Base-by-base conservation (phyloP, 2,888 invertebrate species). In the Andrena bicolor region DNA sequence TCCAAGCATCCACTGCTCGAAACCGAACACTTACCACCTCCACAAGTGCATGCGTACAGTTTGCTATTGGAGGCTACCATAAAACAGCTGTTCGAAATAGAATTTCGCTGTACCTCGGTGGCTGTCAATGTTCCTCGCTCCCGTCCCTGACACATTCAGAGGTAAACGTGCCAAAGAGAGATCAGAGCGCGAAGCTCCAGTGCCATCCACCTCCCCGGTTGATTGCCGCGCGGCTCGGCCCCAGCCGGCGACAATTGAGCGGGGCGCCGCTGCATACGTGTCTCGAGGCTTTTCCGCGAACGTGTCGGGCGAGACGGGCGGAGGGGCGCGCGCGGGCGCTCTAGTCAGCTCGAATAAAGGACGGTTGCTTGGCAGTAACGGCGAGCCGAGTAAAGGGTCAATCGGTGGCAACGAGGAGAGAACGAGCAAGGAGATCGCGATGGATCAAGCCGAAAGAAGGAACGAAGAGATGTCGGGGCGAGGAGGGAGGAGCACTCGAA, bases 331-430 rank as follows among this genome's bases (percentile, higher is more conserved):
- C 23, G 23, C 23, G 51, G 10, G 56, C 51, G 56, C 56, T 53
- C 32, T 0, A 32, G 41, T 48, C 53, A 68, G 41, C 23, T 53
- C 60, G 53, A 48, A 66, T 66, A 76, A 68, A 76, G 66, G 78
- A 41, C 49, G 69, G 56, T 53, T 76, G 63, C 32, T 66, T 61
- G 80, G 85, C 84, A 86, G 86, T 65, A 66, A 64, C 48, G 63
- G 75, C 49, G 63, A 65, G 70, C 26, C 53, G 80, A 80, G 74
- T 66, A 63, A 73, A 80, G 75, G 75, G 82, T 79, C 79, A 82
- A 82, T 82, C 81, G 79, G 32, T 66, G 70, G 58, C 74, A 82
- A 82, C 70, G 81, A 79, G 81, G 26, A 78, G 68, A 56, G 69
- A 48, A 76, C 35, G 41, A 77, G 61, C 53, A 68, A 66, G 71